A percentile compares a stretch with the other conserved stretches of the same genome.
Evolutionary conservation across 1,140 invertebrate genomes (phyloP).

Genomic region (Cyphomyrmex costatus): DNA sequence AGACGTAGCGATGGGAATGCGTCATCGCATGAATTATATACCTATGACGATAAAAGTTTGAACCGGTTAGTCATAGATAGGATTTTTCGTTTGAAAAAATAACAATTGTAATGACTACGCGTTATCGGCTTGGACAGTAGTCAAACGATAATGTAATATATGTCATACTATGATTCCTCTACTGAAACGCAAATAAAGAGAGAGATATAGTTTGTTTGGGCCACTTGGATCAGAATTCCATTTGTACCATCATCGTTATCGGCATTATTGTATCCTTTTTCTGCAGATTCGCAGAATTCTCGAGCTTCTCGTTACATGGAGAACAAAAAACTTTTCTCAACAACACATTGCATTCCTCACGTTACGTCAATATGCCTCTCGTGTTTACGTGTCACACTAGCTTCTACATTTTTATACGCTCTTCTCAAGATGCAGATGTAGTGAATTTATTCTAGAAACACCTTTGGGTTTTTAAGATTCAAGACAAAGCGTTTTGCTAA

Average conservation of each 20-base stretch:
- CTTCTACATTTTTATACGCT: conserved; percentile 10
- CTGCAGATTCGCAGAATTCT: conserved; percentile 1
- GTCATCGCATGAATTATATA: conserved; percentile 21
- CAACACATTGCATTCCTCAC: conserved; percentile 8
- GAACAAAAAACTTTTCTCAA: not conserved
- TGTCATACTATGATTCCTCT: not conserved
- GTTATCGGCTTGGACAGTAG: not conserved
- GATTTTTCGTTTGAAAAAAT: not conserved
- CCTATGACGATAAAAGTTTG: conserved; percentile 5
- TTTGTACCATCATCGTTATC: too few relatives aligned
- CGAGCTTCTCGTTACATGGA: conserved; percentile 18
- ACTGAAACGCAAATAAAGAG: not conserved
- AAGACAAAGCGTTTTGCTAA: not conserved
- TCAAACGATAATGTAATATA: conserved; percentile 5
- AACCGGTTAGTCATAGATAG: not conserved
- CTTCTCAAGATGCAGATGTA: not conserved
- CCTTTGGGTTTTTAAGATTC: not conserved
- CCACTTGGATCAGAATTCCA: not conserved
- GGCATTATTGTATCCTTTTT: conserved; percentile 5
- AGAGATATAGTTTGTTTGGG: conserved; percentile 6
- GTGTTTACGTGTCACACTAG: conserved; percentile 5
- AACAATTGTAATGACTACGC: not conserved
- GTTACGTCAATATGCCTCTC: conserved; percentile 27
- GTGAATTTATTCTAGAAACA: not conserved
- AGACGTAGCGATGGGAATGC: conserved; percentile 36